Evolutionary conservation across 2,113 vertebrate species (phyloP).

Genomic region (Sturnus vulgaris): DNA sequence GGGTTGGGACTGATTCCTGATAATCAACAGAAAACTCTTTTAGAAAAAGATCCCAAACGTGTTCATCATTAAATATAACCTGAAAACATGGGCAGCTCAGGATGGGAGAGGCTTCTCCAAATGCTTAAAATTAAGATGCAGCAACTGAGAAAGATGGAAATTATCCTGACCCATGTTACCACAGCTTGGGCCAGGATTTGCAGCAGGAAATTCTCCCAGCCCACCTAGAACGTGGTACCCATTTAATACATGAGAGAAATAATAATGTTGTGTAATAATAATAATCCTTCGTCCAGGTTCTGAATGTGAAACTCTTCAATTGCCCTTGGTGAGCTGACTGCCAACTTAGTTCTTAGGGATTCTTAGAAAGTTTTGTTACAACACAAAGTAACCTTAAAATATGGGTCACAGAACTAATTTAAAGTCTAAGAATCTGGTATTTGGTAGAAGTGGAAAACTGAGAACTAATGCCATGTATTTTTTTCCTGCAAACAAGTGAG

Average conservation of each 20-base stretch:
- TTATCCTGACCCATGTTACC: not conserved
- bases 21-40: not conserved
- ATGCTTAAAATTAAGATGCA: not conserved
- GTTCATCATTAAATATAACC: not conserved
- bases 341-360: not conserved
- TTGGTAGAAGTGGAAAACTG: not conserved
- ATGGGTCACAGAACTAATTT: not conserved
- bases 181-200: fast-evolving
- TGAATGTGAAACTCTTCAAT: not conserved
- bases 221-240: not conserved
- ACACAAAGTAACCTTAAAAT: not conserved
- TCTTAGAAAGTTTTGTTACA: not conserved
- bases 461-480: not conserved
- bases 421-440: not conserved
- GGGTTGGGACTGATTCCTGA: slow-evolving; percentile 75
- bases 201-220: not conserved
- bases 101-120: not conserved
- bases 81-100: not conserved
- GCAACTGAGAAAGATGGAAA: not conserved
- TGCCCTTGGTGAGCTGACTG: not conserved
- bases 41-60: not conserved
- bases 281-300: not conserved
- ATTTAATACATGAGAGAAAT: not conserved
- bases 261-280: too few relatives aligned
- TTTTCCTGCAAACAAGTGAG: not conserved